These are phyloP conservation scores for Furcula furcula DNA, from an alignment of 2,888 invertebrate genomes.

Conservation along the genomic window DNA sequence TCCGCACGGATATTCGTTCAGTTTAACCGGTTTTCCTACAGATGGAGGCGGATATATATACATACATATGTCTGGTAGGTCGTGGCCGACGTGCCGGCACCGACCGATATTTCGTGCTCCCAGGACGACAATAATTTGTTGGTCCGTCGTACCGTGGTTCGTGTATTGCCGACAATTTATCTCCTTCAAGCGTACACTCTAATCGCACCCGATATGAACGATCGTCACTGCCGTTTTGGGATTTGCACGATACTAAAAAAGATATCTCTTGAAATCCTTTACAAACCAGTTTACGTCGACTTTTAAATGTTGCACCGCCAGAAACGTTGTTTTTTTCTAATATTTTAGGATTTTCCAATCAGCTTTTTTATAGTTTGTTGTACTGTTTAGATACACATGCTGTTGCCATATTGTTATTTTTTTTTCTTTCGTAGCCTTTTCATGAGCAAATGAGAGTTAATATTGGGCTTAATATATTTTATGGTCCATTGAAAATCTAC, in stretches of 20 bases:
- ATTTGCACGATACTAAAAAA: constrained; percentile 30
- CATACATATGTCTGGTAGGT: constrained; percentile 58
- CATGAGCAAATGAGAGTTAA: too few relatives aligned
- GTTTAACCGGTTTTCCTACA: constrained; percentile 32
- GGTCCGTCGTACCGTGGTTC: constrained; percentile 62
- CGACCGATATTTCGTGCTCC: constrained; percentile 70
- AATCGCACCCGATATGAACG: constrained; percentile 55
- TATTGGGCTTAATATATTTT: constrained; percentile 11
- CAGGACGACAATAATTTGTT: constrained; percentile 76
- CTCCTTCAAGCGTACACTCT: constrained; percentile 57
- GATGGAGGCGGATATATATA: constrained; percentile 53
- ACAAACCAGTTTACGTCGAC: too few relatives aligned
- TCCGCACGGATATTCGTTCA: constrained; percentile 26
- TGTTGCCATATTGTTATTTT: too few relatives aligned
- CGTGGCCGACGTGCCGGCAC: constrained; percentile 48
- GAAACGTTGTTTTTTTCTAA: too few relatives aligned
- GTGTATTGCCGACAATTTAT: constrained; percentile 63
- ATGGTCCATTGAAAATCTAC: constrained; percentile 12
- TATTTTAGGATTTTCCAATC: too few relatives aligned
- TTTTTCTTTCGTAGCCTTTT: too few relatives aligned
- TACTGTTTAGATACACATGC: too few relatives aligned
- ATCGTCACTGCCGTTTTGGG: constrained; percentile 40
- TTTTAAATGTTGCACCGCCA: too few relatives aligned
- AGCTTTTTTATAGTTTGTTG: not conserved
- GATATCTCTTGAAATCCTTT: constrained; percentile 6